These are phyloP conservation scores for Euplagia quadripunctaria DNA, from an alignment of 2,888 invertebrate genomes.

Conservation along the genomic window DNA sequence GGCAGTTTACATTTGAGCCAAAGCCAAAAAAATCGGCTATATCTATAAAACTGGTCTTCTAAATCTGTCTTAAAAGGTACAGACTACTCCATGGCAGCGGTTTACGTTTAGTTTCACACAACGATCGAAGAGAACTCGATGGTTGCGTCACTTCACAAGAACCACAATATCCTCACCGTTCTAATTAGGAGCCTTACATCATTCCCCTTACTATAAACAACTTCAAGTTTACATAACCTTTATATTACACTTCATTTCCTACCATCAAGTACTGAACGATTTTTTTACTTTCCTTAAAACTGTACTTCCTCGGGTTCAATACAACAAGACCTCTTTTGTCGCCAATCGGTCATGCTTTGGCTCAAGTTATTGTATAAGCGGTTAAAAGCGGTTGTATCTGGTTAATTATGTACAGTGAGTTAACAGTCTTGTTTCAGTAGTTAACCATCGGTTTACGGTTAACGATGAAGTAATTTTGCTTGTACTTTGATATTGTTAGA, in stretches of 20 bases:
- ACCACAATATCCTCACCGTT: neutral
- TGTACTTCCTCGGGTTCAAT: conserved; percentile 15
- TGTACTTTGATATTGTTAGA: conserved; percentile 3
- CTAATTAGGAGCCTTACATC: conserved; percentile 7
- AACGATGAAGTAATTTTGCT: conserved; percentile 37
- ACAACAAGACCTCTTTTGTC: conserved; percentile 10
- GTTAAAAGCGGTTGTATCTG: conserved; percentile 41
- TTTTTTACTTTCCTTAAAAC: conserved; percentile 19
- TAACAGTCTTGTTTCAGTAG: conserved; percentile 47
- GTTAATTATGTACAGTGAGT: conserved; percentile 57
- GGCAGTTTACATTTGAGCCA: neutral
- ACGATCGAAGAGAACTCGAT: neutral
- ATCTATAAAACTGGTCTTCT: neutral
- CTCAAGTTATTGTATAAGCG: conserved; percentile 51
- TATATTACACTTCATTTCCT: conserved; percentile 14
- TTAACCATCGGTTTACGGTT: conserved; percentile 52
- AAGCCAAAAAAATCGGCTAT: neutral
- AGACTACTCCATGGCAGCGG: neutral
- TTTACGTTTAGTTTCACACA: neutral
- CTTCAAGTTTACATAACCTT: conserved; percentile 13
- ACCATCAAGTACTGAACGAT: conserved; percentile 16
- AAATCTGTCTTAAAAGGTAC: neutral
- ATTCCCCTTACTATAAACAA: conserved; percentile 8
- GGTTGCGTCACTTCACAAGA: neutral
- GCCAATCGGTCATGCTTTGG: conserved; percentile 48